Evolutionary conservation across 2,888 invertebrate genomes (phyloP), one percentile per base, ranked within the genome.

Genomic region (Rhagophthalmus giganteus): DNA sequence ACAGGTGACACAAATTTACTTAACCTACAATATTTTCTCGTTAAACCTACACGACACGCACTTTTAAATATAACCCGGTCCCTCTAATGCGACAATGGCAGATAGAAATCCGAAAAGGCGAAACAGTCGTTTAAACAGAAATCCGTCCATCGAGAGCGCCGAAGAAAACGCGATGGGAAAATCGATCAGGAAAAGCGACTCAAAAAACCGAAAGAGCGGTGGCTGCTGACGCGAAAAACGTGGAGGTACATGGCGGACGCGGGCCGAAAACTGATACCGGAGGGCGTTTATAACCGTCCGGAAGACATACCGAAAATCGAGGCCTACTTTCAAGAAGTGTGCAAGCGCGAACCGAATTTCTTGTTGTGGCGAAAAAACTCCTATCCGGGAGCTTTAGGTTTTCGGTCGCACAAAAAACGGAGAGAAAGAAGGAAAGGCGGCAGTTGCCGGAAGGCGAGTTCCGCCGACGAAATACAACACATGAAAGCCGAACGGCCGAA

Each of bases 231-330:
- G 31, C 79, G 92, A 51, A 92, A 93, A 76, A 92, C 92, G 34
- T 92, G 92, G 92, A 81, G 90, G 64, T 92, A 92, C 74, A 93
- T 93, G 92, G 84, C 90, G n/a, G 92, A 92, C 64, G 90, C 91
- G 16, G 92, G 92, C 31, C 84, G 89, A 51, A 87, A 88, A 68
- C 79, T 93, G 38, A 85, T 92, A 47, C 92, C 92, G n/a, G 91
- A 91, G 38, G 87, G 88, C 11, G 80, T 81, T 2, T 82, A 83
- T 66, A 87, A 87, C 71, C 80, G 85, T 2, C 74, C 80, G 1
- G 90, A 91, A 67, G 90, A 90, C 66, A 79, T 92, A 51, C 86
- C 88, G 1, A 85, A 86, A 59, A 85, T 91, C 61, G 91, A 92
- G 69, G 86, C 87, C 13, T 87, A 90, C 70, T 93, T 91, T 71